These are phyloP conservation scores for Bombus balteatus DNA, from an alignment of 1,140 invertebrate species.

Conservation along the genomic window DNA sequence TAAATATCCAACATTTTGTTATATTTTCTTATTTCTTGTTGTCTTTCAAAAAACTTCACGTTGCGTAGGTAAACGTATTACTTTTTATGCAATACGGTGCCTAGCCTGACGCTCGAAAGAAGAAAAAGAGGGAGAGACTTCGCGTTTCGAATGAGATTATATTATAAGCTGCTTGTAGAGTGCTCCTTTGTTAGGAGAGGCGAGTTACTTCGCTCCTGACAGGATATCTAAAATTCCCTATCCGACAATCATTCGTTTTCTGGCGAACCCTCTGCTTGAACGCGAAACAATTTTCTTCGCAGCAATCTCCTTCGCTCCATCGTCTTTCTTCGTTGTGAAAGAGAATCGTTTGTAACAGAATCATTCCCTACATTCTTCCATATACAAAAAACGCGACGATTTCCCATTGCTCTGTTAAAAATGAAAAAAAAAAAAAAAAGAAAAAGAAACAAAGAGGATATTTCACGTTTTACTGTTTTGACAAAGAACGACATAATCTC, in stretches of 20 bases:
- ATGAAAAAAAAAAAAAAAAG: not conserved
- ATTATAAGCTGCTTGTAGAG: not conserved
- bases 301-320: too few relatives aligned
- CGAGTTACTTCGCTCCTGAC: not conserved
- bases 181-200: not conserved
- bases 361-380: not conserved
- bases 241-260: conserved; percentile 1
- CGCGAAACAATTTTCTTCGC: not conserved
- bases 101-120: too few relatives aligned
- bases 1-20: not conserved
- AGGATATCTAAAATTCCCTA: conserved; percentile 24
- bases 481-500: too few relatives aligned
- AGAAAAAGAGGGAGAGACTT: not conserved
- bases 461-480: too few relatives aligned
- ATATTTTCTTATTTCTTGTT: not conserved
- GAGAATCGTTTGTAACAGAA: not conserved
- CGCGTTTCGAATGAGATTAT: conserved; percentile 12
- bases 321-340: too few relatives aligned
- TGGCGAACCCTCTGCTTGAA: not conserved
- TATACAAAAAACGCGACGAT: not conserved
- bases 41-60: not conserved
- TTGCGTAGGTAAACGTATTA: not conserved
- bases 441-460: too few relatives aligned
- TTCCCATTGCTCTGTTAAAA: not conserved
- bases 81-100: not conserved